phyloP scores from a whole-genome alignment of 2,113 vertebrate species.

The Falcunculus frontatus region DNA sequence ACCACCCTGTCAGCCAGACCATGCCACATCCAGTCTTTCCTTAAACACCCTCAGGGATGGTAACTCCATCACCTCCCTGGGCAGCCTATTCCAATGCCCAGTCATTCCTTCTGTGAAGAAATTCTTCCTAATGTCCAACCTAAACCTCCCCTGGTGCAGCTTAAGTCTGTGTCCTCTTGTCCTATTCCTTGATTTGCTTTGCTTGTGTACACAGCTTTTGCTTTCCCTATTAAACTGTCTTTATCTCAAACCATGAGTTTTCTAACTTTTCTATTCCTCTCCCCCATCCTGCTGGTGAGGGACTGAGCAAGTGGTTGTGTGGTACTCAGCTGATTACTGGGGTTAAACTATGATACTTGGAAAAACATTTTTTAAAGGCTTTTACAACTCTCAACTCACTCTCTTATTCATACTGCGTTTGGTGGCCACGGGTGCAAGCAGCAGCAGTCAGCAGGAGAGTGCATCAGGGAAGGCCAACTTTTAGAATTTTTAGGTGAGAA shows the following conservation, averaged over 20 bases:
- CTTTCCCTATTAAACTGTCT: background rate
- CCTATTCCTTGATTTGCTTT: background rate
- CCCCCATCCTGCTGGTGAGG: background rate
- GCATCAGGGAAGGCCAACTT: background rate
- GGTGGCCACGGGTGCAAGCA: background rate
- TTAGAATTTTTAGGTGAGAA: background rate
- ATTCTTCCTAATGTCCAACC: background rate
- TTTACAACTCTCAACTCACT: background rate
- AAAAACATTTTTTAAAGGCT: background rate
- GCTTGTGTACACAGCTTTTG: background rate
- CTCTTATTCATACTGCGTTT: background rate
- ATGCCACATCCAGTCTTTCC: background rate
- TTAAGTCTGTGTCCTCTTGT: background rate
- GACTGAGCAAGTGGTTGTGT: fast-evolving
- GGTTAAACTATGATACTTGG: background rate
- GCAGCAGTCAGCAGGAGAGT: background rate
- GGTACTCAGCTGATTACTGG: background rate
- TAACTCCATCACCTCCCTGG: background rate
- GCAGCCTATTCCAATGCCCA: background rate
- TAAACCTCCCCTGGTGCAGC: fast-evolving
- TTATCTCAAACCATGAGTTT: background rate
- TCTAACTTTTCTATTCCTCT: background rate
- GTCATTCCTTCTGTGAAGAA: background rate
- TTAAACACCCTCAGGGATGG: background rate
- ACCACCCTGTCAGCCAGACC: background rate